phyloP scores from a whole-genome alignment of 2,113 vertebrate genomes.

The Steatornis caripensis region DNA sequence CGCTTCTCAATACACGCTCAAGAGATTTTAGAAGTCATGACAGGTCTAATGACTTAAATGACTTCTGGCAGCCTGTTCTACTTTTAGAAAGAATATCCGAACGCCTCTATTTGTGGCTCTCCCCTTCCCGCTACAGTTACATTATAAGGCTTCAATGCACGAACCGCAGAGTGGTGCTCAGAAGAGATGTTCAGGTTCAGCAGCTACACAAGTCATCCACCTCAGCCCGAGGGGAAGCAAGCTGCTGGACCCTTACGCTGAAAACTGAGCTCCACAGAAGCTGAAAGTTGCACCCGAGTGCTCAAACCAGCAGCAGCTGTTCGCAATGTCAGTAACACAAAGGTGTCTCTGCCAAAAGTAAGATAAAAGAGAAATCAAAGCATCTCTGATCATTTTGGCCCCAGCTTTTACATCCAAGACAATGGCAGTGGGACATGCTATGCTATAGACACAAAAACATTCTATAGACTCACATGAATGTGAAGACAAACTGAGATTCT shows the following conservation, averaged over 20 bases:
- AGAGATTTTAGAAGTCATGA: background rate
- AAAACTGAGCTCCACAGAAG: background rate
- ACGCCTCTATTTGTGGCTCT: background rate
- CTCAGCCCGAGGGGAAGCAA: background rate
- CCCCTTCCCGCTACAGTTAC: background rate
- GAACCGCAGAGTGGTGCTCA: background rate
- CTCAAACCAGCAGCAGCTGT: background rate
- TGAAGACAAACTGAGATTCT: background rate
- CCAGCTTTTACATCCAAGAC: background rate
- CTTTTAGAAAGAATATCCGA: background rate
- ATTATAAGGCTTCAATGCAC: background rate
- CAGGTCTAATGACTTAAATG: background rate
- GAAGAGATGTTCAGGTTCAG: background rate
- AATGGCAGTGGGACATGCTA: rapidly evolving
- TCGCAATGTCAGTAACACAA: background rate
- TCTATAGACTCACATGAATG: background rate
- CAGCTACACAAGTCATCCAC: background rate
- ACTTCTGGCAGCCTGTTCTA: background rate
- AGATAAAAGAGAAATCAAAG: background rate
- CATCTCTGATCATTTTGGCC: background rate
- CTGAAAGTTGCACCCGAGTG: background rate
- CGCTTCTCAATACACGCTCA: background rate
- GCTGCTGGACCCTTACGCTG: background rate
- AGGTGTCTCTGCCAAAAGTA: background rate
- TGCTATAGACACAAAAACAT: background rate